phyloP scores from a whole-genome alignment of 1,140 invertebrate genomes.

The Drosophila oshimai region DNA sequence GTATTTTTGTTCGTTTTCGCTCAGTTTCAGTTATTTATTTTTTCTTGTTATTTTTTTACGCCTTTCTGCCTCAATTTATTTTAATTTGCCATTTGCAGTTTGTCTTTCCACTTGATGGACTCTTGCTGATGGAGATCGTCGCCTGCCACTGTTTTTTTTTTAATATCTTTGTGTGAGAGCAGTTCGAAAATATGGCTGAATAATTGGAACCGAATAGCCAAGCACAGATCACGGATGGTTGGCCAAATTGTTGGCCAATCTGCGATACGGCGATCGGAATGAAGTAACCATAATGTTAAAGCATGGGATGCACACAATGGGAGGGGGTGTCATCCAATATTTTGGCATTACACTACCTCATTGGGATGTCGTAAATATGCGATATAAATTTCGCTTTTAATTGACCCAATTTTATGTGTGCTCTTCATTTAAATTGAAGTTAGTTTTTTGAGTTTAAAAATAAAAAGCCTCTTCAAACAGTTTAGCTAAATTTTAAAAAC shows the following conservation, averaged over 20 bases:
- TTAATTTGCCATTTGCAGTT: constrained; percentile 61
- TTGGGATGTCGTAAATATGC: too few species aligned
- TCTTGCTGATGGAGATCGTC: constrained; percentile 1
- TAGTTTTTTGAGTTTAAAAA: too few species aligned
- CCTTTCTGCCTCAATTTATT: constrained; percentile 57
- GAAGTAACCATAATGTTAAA: neutral
- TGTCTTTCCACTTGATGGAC: constrained; percentile 43
- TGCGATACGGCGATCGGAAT: neutral
- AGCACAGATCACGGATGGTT: constrained; percentile 13
- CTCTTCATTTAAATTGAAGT: too few species aligned
- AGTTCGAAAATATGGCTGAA: constrained; percentile 11
- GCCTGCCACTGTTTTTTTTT: neutral
- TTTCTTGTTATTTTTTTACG: constrained; percentile 48
- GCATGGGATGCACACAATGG: neutral
- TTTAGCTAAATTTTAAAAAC: too few species aligned
- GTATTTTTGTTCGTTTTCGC: constrained; percentile 2
- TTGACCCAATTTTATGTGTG: too few species aligned
- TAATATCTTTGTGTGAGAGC: neutral
- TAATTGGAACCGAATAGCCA: constrained; percentile 10
- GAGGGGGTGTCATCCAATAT: neutral
- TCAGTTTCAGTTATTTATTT: constrained; percentile 25
- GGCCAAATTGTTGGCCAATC: constrained; percentile 12
- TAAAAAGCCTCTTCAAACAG: too few species aligned
- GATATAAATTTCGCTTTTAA: too few species aligned
- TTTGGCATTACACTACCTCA: neutral